A percentile compares a stretch with the other conserved stretches of the same genome.
These are phyloP conservation scores for Callinectes sapidus DNA, from an alignment of 2,888 invertebrate genomes.

Conservation along the genomic window DNA sequence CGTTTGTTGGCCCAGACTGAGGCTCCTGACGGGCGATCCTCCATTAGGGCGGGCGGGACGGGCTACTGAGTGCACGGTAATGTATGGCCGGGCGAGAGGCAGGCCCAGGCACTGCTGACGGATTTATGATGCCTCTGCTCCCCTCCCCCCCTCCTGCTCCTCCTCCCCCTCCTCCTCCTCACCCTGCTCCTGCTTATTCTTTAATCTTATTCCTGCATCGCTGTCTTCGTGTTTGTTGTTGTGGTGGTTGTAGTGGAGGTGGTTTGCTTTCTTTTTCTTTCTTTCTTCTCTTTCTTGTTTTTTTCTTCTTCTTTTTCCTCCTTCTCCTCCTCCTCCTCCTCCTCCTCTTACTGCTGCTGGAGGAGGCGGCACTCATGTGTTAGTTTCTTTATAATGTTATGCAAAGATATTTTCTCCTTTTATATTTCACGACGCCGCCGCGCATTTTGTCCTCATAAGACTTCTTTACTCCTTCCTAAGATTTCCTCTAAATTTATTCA, in stretches of 20 bases:
- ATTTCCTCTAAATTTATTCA: not conserved
- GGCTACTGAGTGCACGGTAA: slow-evolving; percentile 24
- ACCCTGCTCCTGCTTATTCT: not conserved
- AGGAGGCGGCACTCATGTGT: not conserved
- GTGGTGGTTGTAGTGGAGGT: not conserved
- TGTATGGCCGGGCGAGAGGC: not conserved
- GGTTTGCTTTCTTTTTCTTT: not conserved
- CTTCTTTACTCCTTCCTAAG: not conserved
- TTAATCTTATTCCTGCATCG: not conserved
- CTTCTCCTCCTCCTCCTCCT: not conserved
- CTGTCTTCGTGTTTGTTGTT: not conserved
- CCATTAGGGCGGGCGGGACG: slow-evolving; percentile 15
- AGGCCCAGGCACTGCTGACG: not conserved
- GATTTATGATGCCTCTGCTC: not conserved
- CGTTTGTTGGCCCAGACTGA: slow-evolving; percentile 13
- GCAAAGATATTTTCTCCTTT: not conserved
- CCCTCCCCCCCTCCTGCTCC: not conserved
- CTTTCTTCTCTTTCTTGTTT: not conserved
- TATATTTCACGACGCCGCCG: not conserved
- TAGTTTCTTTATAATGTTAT: not conserved
- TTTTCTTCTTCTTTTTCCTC: not conserved
- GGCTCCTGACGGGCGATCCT: not conserved
- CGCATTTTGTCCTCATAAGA: not conserved
- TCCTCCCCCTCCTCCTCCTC: not conserved
- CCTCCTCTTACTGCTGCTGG: not conserved